Evolutionary conservation across 2,797 vertebrate genomes (phyloP), one percentile per base, ranked within the genome.

Genomic region (Galaxias olidus): DNA sequence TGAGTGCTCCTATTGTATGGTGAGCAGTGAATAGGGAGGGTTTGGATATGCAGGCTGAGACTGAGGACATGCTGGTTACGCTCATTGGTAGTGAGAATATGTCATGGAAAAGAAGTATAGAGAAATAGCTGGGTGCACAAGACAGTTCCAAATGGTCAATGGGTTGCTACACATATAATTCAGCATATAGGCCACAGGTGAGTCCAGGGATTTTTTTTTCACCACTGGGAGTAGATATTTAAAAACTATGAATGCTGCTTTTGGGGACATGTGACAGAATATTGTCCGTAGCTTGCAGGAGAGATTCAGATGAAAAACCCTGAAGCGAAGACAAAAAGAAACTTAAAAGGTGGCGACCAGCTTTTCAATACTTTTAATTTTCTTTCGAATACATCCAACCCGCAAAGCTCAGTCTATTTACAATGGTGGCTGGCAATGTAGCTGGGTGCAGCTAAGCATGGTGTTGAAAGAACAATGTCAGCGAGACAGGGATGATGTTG

Each of bases 341-440:
- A 30, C 30, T 30, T 30, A 6, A 30, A n/a, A 30, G 30, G 30
- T 30, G 30, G 30, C 2, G 2, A 30, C 30, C 30, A 30, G 30
- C 30, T 30, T 30, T 30, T 30, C 52, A 0, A 47, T 62, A 54
- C 17, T 40, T 11, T 69, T 1, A 2, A 65, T 71, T 13, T 67
- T 51, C 62, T 62, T 74, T 71, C 68, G 57, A 45, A 45, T 10
- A 50, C 47, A 69, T 61, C 74, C 3, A 10, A 8, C 80, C 59
- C 41, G n/a, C n/a, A 13, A 64, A 72, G 63, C 67, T 50, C 44
- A 72, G 77, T 73, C 65, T 56, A 63, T 74, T 15, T 69, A 73
- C 59, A 79, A 66, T 55, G 71, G 74, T 67, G 72, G 57, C 71
- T 70, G 30, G 30, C 30, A n/a, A 30, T 30, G 30, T 30, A 30